These are phyloP conservation scores for Rhizomys pruinosus DNA, from an alignment of 2,113 vertebrate species.

Conservation along the genomic window DNA sequence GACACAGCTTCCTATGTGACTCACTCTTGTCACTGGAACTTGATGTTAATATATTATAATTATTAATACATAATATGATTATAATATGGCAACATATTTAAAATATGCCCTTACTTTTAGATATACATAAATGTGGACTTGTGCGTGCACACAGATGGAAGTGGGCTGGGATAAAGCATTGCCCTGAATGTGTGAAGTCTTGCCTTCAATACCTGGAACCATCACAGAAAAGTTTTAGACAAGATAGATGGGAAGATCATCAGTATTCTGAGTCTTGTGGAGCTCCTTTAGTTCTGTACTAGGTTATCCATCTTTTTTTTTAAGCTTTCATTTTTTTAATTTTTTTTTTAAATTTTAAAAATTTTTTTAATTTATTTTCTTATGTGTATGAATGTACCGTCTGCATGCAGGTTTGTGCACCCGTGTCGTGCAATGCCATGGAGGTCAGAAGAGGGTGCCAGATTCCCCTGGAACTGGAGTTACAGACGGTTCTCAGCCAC, in stretches of 20 bases:
- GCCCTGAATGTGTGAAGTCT: not conserved
- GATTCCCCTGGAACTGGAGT: too few relatives aligned
- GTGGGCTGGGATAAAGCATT: not conserved
- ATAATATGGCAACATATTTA: not conserved
- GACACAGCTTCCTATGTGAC: not conserved
- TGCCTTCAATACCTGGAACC: not conserved
- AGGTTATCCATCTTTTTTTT: too few relatives aligned
- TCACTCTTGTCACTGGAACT: not conserved
- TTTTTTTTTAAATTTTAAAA: too few relatives aligned
- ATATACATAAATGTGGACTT: too few relatives aligned
- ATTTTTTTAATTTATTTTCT: too few relatives aligned
- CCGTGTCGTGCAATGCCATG: too few relatives aligned
- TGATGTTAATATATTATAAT: not conserved
- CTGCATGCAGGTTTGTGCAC: too few relatives aligned
- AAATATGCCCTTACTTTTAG: rapidly evolving
- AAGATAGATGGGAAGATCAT: not conserved
- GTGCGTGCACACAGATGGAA: not conserved
- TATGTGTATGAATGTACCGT: too few relatives aligned
- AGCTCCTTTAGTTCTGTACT: constrained; percentile 19
- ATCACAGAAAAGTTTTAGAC: not conserved
- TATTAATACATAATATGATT: not conserved
- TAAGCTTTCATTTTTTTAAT: too few relatives aligned
- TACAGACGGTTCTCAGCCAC: too few relatives aligned
- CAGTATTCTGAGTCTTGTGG: not conserved
- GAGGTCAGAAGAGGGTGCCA: too few relatives aligned